A percentile compares a stretch with the other conserved stretches of the same genome.
Evolutionary conservation across 2,113 vertebrate genomes (phyloP).

Genomic region (Alces alces): DNA sequence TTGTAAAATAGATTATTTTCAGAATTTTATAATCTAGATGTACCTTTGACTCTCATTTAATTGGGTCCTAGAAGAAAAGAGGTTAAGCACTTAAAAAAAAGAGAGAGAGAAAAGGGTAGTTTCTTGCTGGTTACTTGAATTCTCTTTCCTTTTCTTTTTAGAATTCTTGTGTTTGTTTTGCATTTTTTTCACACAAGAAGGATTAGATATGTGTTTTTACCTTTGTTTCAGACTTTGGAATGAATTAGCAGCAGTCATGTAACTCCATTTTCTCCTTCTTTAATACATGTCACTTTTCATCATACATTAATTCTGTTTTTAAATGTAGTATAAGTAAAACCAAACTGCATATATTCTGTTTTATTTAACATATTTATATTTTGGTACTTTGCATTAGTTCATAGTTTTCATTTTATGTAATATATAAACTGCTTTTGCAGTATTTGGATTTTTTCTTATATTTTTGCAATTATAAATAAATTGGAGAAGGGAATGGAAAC

Average conservation of each 20-base stretch:
- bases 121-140: neutral
- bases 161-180: fast-evolving
- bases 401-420: neutral
- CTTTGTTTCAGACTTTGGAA: neutral
- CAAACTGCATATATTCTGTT: fast-evolving
- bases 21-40: neutral
- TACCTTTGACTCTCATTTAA: neutral
- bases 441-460: neutral
- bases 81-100: neutral
- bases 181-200: neutral
- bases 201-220: neutral
- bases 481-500: neutral
- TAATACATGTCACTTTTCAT: neutral
- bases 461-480: neutral
- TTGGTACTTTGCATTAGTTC: neutral
- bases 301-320: neutral
- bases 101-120: neutral
- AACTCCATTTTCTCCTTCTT: neutral
- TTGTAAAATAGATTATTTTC: neutral
- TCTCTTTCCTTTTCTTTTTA: neutral
- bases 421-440: neutral
- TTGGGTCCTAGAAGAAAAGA: neutral
- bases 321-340: neutral
- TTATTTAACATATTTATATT: neutral
- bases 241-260: neutral